These are phyloP conservation scores for Oceanodroma tethys DNA, from an alignment of 2,113 vertebrate genomes.

Conservation along the genomic window DNA sequence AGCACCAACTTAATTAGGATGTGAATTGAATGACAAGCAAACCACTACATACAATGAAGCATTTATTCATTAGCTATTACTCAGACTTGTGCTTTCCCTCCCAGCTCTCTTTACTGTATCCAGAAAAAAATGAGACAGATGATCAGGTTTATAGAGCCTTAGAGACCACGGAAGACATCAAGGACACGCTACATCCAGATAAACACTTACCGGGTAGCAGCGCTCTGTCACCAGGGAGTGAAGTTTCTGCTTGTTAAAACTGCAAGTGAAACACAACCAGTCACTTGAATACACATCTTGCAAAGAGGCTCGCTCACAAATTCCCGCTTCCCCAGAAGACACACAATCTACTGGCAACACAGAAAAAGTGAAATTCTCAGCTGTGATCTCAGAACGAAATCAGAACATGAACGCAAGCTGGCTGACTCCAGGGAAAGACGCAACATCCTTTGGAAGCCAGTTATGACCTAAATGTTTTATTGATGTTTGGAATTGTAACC, in stretches of 20 bases:
- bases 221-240: conserved; percentile 90
- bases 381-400: background rate
- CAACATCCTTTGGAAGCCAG: background rate
- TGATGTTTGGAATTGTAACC: background rate
- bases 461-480: background rate
- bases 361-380: background rate
- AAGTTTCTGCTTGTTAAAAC: conserved; percentile 86
- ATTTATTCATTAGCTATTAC: fast-evolving
- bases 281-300: fast-evolving
- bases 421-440: background rate
- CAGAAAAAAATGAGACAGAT: background rate
- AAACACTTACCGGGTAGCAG: conserved; percentile 88
- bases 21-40: fast-evolving
- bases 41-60: fast-evolving
- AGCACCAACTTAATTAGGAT: fast-evolving
- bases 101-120: background rate
- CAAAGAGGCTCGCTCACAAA: background rate
- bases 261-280: conserved; percentile 30
- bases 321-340: background rate
- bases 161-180: background rate
- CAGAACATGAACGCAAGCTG: fast-evolving
- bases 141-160: background rate
- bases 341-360: background rate
- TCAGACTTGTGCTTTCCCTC: background rate
- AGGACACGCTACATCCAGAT: background rate